Evolutionary conservation across 2,888 invertebrate genomes (phyloP).

Genomic region (Calameuta pallipes): DNA sequence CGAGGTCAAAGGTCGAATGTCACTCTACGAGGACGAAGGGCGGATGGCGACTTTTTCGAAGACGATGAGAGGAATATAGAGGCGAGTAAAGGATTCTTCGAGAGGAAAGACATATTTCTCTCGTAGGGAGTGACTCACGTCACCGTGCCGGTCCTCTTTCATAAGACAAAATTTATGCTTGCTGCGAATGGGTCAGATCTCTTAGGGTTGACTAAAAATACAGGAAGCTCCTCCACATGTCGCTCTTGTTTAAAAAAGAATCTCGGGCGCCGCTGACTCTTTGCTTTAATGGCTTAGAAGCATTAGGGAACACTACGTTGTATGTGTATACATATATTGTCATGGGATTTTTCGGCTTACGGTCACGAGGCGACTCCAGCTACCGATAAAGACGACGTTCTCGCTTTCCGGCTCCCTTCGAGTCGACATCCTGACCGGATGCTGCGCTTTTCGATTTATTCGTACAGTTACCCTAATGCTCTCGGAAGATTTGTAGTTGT

Average conservation of each 20-base stretch:
- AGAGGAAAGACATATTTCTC: not conserved
- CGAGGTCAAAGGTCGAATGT: not conserved
- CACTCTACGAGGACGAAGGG: not conserved
- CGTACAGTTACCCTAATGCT: too few species aligned
- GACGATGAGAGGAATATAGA: not conserved
- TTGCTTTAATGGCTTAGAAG: not conserved
- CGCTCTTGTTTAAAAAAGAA: not conserved
- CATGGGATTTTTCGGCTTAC: too few species aligned
- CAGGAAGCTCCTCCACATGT: conserved; percentile 10
- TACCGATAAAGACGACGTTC: too few species aligned
- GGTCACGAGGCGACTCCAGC: too few species aligned
- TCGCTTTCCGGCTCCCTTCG: too few species aligned
- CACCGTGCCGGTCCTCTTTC: conserved; percentile 10
- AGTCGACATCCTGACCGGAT: too few species aligned
- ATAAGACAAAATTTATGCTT: conserved; percentile 33
- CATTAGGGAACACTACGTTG: not conserved
- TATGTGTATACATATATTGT: too few species aligned
- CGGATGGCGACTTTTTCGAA: not conserved
- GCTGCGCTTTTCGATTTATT: too few species aligned
- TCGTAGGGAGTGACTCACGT: not conserved
- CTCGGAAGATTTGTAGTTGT: too few species aligned
- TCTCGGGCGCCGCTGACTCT: not conserved
- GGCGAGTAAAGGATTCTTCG: not conserved
- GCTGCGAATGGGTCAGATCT: conserved; percentile 31
- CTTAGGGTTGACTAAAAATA: conserved; percentile 33